A percentile compares a stretch with the other conserved stretches of the same genome.
Conservation (phyloP, 2,888 invertebrate species). For the Apodemia duryi region DNA sequence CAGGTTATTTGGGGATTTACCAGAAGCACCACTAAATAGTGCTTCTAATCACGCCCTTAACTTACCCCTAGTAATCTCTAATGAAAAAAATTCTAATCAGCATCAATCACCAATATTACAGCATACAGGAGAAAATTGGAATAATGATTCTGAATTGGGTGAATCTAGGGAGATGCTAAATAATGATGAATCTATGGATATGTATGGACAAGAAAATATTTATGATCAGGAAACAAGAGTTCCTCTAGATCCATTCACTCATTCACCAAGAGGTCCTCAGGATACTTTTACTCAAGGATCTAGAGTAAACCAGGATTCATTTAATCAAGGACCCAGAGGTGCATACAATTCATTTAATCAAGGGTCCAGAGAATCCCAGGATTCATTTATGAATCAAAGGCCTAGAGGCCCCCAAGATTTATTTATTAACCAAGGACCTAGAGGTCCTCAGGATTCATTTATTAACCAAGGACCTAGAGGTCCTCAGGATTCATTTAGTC, state of each 20-base stretch:
- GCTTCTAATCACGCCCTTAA: slow-evolving; percentile 15
- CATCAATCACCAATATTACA: background rate
- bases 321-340: slow-evolving; percentile 17
- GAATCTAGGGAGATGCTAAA: slow-evolving; percentile 13
- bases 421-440: no score
- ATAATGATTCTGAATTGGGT: slow-evolving; percentile 5
- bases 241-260: slow-evolving; percentile 10
- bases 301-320: slow-evolving; percentile 13
- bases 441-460: no score
- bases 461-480: background rate
- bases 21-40: slow-evolving; percentile 34
- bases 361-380: no score
- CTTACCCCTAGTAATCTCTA: background rate
- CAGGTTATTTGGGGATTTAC: slow-evolving; percentile 59
- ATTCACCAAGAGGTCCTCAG: no score
- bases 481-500: slow-evolving; percentile 11
- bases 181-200: slow-evolving; percentile 16
- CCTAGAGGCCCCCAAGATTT: no score
- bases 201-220: slow-evolving; percentile 10
- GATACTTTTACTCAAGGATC: no score
- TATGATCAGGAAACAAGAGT: slow-evolving; percentile 12
- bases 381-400: background rate
- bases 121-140: background rate
- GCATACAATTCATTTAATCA: background rate
- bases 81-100: background rate